A percentile compares a stretch with the other conserved stretches of the same genome.
phyloP scores from a whole-genome alignment of 2,113 vertebrate species.

The Charina bottae region DNA sequence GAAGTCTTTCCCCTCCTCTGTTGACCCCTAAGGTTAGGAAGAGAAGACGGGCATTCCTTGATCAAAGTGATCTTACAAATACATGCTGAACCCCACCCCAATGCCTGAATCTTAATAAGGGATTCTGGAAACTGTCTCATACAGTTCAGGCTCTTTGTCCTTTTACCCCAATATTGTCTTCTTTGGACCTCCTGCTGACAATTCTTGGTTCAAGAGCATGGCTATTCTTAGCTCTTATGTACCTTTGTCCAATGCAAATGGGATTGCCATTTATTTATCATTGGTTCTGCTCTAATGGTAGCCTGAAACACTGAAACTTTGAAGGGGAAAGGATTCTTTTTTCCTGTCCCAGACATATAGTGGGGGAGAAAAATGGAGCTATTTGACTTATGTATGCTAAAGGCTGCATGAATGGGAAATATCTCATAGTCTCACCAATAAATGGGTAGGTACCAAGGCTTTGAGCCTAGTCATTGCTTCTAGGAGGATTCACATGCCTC shows the following conservation, averaged over 20 bases:
- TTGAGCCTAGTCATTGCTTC: neutral
- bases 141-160: neutral
- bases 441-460: neutral
- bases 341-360: neutral
- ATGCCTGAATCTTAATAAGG: neutral
- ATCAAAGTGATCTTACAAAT: neutral
- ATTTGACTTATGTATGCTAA: neutral
- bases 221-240: neutral
- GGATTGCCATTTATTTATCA: neutral
- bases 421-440: neutral
- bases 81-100: neutral
- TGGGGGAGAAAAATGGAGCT: neutral
- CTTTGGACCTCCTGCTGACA: neutral
- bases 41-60: neutral
- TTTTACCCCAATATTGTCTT: neutral
- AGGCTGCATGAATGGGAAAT: neutral
- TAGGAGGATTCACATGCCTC: neutral
- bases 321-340: neutral
- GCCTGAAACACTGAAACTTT: neutral
- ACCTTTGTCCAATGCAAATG: neutral
- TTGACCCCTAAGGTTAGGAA: neutral
- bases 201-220: neutral
- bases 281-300: neutral
- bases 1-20: neutral
- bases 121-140: neutral